phyloP scores from a whole-genome alignment of 2,113 vertebrate genomes.

The Panthera tigris region DNA sequence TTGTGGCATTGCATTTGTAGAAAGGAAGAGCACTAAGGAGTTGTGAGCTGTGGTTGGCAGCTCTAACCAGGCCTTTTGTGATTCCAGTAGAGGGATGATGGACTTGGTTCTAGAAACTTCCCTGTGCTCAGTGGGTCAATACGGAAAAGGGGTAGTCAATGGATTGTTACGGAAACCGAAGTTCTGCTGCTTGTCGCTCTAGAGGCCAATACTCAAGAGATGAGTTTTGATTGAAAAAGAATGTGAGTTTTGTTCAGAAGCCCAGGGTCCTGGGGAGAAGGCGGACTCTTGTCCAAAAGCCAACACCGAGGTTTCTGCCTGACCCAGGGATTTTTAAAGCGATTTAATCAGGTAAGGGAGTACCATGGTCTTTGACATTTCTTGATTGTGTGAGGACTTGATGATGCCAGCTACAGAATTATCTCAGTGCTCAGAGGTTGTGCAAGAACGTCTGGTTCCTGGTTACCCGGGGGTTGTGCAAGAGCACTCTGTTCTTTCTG shows the following conservation, averaged over 20 bases:
- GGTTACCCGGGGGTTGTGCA: not conserved
- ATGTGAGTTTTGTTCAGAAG: not conserved
- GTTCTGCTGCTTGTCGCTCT: not conserved
- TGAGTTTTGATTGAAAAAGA: no score
- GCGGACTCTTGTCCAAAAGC: not conserved
- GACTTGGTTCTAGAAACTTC: not conserved
- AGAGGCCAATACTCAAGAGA: not conserved
- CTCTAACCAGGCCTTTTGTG: not conserved
- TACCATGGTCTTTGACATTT: not conserved
- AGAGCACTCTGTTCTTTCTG: not conserved
- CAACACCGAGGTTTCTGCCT: not conserved
- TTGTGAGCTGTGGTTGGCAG: not conserved
- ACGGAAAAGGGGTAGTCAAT: not conserved
- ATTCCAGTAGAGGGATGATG: not conserved
- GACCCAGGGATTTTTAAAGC: not conserved
- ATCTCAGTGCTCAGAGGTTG: not conserved
- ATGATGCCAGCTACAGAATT: not conserved
- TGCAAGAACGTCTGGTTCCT: not conserved
- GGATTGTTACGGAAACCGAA: not conserved
- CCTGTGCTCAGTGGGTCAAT: not conserved
- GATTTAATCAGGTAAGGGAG: not conserved
- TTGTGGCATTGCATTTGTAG: not conserved
- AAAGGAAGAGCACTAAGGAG: not conserved
- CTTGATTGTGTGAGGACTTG: not conserved
- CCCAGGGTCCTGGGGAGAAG: not conserved